Evolutionary conservation across 1,140 invertebrate species (phyloP).

Genomic region (Drosophila navojoa): DNA sequence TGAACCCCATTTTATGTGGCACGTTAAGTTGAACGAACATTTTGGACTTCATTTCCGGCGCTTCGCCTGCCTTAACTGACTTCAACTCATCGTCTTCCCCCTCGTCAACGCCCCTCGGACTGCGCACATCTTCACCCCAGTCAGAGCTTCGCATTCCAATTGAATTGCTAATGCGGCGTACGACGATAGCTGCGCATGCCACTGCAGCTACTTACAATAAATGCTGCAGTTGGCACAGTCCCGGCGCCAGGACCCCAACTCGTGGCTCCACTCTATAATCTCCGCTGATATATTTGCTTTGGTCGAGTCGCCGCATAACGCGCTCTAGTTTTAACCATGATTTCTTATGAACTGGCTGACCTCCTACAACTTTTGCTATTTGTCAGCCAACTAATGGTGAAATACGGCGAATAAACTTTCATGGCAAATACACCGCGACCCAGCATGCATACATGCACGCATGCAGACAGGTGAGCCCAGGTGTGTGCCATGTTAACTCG

Average conservation of each 20-base stretch:
- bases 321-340: background rate
- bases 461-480: background rate
- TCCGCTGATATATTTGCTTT: background rate
- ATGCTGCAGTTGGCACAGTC: conserved; percentile 36
- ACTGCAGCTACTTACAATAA: conserved; percentile 43
- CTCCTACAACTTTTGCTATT: background rate
- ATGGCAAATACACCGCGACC: background rate
- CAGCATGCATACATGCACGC: background rate
- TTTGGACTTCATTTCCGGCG: conserved; percentile 59
- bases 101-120: background rate
- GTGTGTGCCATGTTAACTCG: too few species aligned
- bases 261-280: background rate
- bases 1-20: conserved; percentile 33
- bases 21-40: conserved; percentile 30
- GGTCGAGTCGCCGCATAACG: background rate
- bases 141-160: conserved; percentile 44
- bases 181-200: background rate
- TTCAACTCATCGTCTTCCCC: background rate
- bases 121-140: background rate
- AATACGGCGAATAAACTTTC: background rate
- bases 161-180: conserved; percentile 53
- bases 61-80: conserved; percentile 1
- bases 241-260: background rate
- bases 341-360: conserved; percentile 10
- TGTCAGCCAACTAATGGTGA: conserved; percentile 7